Conservation (phyloP, 2,113 vertebrate species). For the Martes martes region DNA sequence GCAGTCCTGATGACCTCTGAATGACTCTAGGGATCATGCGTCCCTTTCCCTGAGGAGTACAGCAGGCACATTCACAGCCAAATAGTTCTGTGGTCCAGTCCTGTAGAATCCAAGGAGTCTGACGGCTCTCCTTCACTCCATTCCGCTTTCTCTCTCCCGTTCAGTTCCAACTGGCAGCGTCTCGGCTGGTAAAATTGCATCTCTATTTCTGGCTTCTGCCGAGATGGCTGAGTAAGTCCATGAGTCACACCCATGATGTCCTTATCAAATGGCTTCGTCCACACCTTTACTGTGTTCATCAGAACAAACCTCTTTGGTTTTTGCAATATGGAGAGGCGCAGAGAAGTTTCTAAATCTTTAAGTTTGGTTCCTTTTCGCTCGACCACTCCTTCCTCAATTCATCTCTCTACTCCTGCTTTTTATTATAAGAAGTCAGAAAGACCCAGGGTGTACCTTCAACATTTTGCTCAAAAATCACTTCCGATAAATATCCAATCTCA, state of each 20-base stretch:
- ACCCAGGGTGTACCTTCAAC: background rate
- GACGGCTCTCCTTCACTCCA: background rate
- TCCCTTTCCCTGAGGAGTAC: background rate
- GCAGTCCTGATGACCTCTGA: background rate
- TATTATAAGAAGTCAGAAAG: background rate
- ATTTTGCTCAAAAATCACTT: background rate
- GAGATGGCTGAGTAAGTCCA: background rate
- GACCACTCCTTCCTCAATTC: background rate
- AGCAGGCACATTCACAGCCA: background rate
- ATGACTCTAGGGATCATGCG: background rate
- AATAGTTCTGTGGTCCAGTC: background rate
- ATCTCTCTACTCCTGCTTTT: background rate
- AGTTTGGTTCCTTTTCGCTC: background rate
- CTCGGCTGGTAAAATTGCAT: background rate
- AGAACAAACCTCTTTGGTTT: background rate
- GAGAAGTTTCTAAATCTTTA: background rate
- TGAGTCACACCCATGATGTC: background rate
- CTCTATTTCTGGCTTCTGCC: background rate
- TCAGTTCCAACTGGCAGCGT: background rate
- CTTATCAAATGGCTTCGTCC: background rate
- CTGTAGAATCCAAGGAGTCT: background rate
- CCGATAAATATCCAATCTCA: background rate
- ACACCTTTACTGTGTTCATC: background rate
- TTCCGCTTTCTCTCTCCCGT: background rate
- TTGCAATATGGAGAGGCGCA: background rate